Percentiles rank a stretch among this genome's conserved stretches.
Evolutionary conservation across 2,797 vertebrate species (phyloP).

Genomic region (Zenarchopterus dispar): DNA sequence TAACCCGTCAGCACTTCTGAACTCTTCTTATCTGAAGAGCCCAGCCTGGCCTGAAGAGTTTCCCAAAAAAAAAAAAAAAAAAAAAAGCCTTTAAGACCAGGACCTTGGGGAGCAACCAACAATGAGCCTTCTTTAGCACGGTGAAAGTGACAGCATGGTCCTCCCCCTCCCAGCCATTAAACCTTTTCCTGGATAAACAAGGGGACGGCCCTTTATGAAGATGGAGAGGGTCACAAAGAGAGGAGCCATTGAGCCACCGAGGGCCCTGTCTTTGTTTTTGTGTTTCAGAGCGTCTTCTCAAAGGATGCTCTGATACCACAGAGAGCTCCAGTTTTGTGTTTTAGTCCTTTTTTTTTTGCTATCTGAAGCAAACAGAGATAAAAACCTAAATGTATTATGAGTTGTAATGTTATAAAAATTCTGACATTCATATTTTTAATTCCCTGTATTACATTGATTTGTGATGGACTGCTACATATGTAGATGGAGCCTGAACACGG

Average conservation of each 20-base stretch:
- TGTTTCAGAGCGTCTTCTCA: slow-evolving; percentile 86
- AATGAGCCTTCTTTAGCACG: slow-evolving; percentile 82
- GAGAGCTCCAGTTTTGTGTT: slow-evolving; percentile 86
- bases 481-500: too few relatives aligned
- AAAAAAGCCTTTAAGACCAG: slow-evolving; percentile 76
- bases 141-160: slow-evolving; percentile 90
- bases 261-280: slow-evolving; percentile 88
- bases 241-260: slow-evolving; percentile 85
- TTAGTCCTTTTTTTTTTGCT: slow-evolving; percentile 80
- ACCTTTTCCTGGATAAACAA: slow-evolving; percentile 91
- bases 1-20: slow-evolving; percentile 53
- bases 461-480: too few relatives aligned
- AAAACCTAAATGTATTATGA: slow-evolving; percentile 87
- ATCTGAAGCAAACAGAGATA: slow-evolving; percentile 88
- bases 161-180: slow-evolving; percentile 84
- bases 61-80: too few relatives aligned
- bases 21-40: slow-evolving; percentile 57
- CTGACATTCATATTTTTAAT: background rate
- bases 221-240: slow-evolving; percentile 86
- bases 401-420: slow-evolving; percentile 15
- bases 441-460: too few relatives aligned
- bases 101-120: slow-evolving; percentile 83
- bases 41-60: slow-evolving; percentile 64
- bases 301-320: slow-evolving; percentile 84
- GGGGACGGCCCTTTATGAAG: slow-evolving; percentile 88